Evolutionary conservation across 37 sponge, comb jelly and placozoan genomes (phyloP).

Genomic region (Diacarnus erythraeanus): DNA sequence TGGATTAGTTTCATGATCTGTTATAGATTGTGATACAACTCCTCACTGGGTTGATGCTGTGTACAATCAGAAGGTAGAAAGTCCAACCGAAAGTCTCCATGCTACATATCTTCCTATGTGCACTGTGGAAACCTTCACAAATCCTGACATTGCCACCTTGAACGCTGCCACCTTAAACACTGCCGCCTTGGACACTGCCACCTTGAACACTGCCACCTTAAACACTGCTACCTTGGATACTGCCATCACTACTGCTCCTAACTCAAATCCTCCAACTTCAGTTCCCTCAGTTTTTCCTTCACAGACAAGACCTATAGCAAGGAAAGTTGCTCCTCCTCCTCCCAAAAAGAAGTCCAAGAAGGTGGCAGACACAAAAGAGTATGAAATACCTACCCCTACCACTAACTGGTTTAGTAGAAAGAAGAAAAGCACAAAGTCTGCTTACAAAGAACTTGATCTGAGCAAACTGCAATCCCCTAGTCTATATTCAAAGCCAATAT

Average conservation of each 20-base stretch:
- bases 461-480: neutral
- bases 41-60: neutral
- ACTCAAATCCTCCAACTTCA: neutral
- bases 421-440: neutral
- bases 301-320: neutral
- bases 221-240: too few relatives aligned
- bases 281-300: neutral
- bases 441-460: slow-evolving; percentile 3
- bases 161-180: too few relatives aligned
- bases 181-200: too few relatives aligned
- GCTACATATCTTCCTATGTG: neutral
- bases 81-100: too few relatives aligned
- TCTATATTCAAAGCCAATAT: neutral
- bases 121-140: neutral
- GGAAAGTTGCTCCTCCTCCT: slow-evolving; percentile 5
- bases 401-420: neutral
- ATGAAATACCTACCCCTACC: neutral
- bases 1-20: too few relatives aligned
- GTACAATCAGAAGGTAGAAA: neutral
- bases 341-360: slow-evolving; percentile 3
- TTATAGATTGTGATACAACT: too few relatives aligned
- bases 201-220: too few relatives aligned
- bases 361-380: neutral
- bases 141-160: neutral
- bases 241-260: neutral